Evolutionary conservation across 2,888 invertebrate genomes (phyloP), one percentile per base, ranked within the genome.

Genomic region (Drosophila testacea): DNA sequence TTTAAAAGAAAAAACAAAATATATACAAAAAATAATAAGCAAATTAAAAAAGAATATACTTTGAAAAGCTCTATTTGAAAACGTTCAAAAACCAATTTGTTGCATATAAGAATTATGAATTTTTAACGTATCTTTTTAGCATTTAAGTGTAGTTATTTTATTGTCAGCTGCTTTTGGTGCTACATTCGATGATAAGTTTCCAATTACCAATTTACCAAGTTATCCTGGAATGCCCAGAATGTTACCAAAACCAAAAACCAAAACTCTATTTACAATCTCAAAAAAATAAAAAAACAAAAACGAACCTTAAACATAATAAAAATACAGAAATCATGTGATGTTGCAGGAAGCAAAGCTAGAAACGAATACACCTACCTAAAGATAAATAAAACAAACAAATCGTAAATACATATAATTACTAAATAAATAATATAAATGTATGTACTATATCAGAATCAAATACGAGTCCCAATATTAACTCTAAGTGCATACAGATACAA

Each of bases 261-360:
- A 72, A 69, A 66, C 69, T 77, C 65, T 69, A 64, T 77, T 74
- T 78, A 56, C 64, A 66, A 66, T 67, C 66, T 68, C 51, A 50
- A 79, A 67, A 51, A 64, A 28, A 30, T 4, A 30, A 32, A 36
- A 36, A 48, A 28, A 72, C 16, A 65, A 50, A 60, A 42, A 11
- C 22, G 22, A 42, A 30, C 30, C 39, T 41, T 39, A 11, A 54
- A 38, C 22, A 44, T 50, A 61, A 65, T 38, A 68, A 52, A 13
- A 55, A 67, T 68, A 80, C 69, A 78, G 62, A 86, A 83, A 82
- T 76, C 80, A 83, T 83, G 83, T 83, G 83, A 83, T 83, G 83
- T 87, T 83, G 87, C 83, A 84, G 87, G 73, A 83, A 73, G 87
- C 83, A 83, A 83, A 83, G 80, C 82, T 87, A 87, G 83, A 87